Conservation (phyloP, 2,113 vertebrate species). For the cat (Felis catus) region F.catus_Fca126_mat1.0 CM031418.1:49352501-49353000, state of each 20-base stretch:
- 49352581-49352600: neutral
- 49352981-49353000: neutral
- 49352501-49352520: no score
- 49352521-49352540: neutral
- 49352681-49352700: neutral
- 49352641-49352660: neutral
- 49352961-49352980: neutral
- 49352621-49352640: neutral
- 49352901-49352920: neutral
- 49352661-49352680: neutral
- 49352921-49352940: neutral
- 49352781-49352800: neutral
- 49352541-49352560: neutral
- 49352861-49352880: neutral
- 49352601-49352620: no score
- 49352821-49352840: neutral
- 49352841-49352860: neutral
- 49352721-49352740: neutral
- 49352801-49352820: neutral
- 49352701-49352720: neutral
- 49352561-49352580: neutral
- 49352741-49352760: neutral
- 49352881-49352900: neutral
- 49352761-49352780: neutral
- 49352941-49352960: neutral